A percentile compares a stretch with the other conserved stretches of the same genome.
These are phyloP conservation scores for Drosophila sproati DNA, from an alignment of 1,140 invertebrate genomes.

Conservation along the genomic window DNA sequence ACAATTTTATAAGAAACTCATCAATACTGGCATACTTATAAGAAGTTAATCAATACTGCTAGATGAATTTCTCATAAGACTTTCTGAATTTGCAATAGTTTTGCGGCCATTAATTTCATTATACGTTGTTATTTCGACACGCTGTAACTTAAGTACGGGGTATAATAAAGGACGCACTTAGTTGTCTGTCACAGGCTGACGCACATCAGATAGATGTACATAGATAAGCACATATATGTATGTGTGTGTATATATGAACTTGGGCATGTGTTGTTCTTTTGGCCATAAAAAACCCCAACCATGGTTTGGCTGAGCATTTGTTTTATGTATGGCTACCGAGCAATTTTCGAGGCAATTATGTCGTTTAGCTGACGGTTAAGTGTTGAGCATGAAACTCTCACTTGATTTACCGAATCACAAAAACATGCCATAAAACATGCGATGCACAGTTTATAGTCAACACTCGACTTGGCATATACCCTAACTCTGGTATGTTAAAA, in stretches of 20 bases:
- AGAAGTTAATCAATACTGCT: too few relatives aligned
- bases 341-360: conserved; percentile 56
- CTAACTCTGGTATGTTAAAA: not conserved
- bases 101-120: not conserved
- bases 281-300: conserved; percentile 22
- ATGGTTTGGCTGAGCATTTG: not conserved
- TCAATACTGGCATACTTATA: too few relatives aligned
- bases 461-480: conserved; percentile 21
- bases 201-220: conserved; percentile 23
- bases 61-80: too few relatives aligned
- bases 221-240: not conserved
- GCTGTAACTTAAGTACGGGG: not conserved
- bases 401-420: conserved; percentile 40
- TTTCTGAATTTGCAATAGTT: too few relatives aligned
- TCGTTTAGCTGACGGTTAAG: conserved; percentile 49
- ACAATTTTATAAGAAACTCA: too few relatives aligned
- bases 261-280: not conserved
- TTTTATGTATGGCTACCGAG: conserved; percentile 44
- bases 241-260: not conserved
- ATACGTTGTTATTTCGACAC: not conserved
- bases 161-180: conserved; percentile 28
- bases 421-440: conserved; percentile 38
- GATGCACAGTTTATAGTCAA: not conserved
- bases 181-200: conserved; percentile 6
- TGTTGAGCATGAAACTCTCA: conserved; percentile 50